Conservation (phyloP, 23 tunicate genomes). For the Trididemnum nubilum region DNA sequence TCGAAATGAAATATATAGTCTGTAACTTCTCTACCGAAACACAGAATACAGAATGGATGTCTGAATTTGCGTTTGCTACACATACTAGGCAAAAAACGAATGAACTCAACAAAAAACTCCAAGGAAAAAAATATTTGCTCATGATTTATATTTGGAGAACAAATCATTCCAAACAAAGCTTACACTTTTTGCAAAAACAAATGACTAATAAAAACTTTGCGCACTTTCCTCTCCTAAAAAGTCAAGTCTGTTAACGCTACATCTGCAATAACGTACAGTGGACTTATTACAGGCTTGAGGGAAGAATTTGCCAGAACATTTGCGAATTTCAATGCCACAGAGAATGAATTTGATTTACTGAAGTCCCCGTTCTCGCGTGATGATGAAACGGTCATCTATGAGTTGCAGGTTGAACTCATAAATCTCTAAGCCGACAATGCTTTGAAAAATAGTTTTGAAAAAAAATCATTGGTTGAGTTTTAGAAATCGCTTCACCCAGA, state of each 20-base stretch:
- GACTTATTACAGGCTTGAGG: too few relatives aligned
- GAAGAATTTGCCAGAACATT: constrained; percentile 37
- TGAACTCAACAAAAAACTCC: constrained; percentile 14
- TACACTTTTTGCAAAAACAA: constrained; percentile 10
- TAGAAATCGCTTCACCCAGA: constrained; percentile 14
- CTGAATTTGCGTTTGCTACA: constrained; percentile 18
- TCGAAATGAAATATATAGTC: constrained; percentile 15
- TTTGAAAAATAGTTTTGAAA: constrained; percentile 22
- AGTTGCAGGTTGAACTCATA: constrained; percentile 38
- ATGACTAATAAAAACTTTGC: not conserved
- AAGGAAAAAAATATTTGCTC: constrained; percentile 27
- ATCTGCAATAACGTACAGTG: constrained; percentile 29
- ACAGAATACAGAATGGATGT: not conserved
- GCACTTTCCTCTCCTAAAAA: constrained; percentile 42
- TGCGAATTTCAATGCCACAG: constrained; percentile 19
- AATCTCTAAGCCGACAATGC: constrained; percentile 23
- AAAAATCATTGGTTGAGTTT: constrained; percentile 29
- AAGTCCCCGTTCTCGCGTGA: constrained; percentile 19
- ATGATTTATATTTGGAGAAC: not conserved
- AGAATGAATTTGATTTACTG: constrained; percentile 25
- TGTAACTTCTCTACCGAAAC: not conserved
- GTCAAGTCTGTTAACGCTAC: constrained; percentile 31
- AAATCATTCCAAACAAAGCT: constrained; percentile 26
- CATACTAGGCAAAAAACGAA: constrained; percentile 8
- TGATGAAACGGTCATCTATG: constrained; percentile 19